A percentile compares a stretch with the other conserved stretches of the same genome.
Evolutionary conservation across 2,797 vertebrate genomes (phyloP).

Genomic region (Pampus argenteus): DNA sequence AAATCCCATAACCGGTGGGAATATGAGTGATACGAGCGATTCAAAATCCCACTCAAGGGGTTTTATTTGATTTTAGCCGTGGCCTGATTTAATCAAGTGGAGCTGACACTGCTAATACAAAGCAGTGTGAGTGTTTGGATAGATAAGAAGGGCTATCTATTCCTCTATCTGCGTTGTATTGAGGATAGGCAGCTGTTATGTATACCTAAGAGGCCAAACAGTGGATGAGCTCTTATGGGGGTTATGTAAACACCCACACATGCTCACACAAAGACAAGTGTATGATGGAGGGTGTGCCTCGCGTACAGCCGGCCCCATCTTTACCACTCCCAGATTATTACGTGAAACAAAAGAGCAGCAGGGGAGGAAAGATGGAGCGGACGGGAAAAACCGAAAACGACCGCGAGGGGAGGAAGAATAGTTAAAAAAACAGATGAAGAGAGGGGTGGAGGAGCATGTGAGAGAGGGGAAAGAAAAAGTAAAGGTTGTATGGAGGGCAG

Average conservation of each 20-base stretch:
- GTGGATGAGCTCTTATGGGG: constrained; percentile 72
- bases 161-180: constrained; percentile 26
- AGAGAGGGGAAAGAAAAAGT: not conserved
- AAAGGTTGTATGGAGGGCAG: constrained; percentile 58
- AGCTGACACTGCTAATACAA: constrained; percentile 73
- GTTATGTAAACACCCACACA: constrained; percentile 73
- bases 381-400: constrained; percentile 37
- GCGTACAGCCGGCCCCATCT: constrained; percentile 5
- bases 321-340: constrained; percentile 35
- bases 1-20: constrained; percentile 55
- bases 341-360: constrained; percentile 45
- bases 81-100: constrained; percentile 77
- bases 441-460: not conserved
- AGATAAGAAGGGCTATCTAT: constrained; percentile 71
- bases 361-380: not conserved
- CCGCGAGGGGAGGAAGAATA: constrained; percentile 45
- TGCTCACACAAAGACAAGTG: constrained; percentile 52
- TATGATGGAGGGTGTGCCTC: constrained; percentile 29
- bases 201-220: constrained; percentile 72
- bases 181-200: constrained; percentile 62
- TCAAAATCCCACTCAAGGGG: constrained; percentile 64
- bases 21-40: constrained; percentile 46
- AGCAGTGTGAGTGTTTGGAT: constrained; percentile 69
- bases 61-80: constrained; percentile 77
- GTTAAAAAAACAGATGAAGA: constrained; percentile 55